Conservation (phyloP, 1,140 invertebrate genomes). For the Pantala flavescens region DNA sequence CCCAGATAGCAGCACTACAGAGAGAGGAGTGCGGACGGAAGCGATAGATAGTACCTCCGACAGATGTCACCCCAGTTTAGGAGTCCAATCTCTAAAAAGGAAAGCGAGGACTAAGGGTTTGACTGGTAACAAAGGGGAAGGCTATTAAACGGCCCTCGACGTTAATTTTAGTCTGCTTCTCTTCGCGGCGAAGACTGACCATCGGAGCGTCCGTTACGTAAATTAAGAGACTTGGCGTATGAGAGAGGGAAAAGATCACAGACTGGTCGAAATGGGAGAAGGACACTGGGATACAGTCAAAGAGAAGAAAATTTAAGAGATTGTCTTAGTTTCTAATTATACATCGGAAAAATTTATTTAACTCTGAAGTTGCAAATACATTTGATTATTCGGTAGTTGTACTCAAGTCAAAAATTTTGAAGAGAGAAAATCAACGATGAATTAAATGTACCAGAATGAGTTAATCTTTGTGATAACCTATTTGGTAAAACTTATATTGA, state of each 20-base stretch:
- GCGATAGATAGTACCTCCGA: background rate
- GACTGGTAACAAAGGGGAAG: background rate
- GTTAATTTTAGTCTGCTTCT: background rate
- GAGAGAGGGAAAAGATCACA: background rate
- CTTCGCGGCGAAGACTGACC: background rate
- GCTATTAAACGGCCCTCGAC: background rate
- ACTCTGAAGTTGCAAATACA: no score
- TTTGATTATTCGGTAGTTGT: no score
- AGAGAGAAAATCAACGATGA: no score
- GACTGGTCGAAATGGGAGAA: background rate
- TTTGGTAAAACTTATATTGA: no score
- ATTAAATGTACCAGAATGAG: no score
- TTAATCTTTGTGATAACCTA: no score
- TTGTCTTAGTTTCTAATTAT: no score
- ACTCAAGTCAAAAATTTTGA: no score
- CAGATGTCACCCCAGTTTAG: background rate
- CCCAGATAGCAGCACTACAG: background rate
- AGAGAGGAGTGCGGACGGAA: background rate
- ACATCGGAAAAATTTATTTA: no score
- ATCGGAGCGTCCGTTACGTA: conserved; percentile 3
- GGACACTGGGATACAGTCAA: background rate
- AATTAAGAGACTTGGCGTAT: background rate
- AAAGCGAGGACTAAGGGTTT: background rate
- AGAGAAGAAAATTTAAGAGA: no score
- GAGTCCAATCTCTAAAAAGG: background rate